Conservation (phyloP, 2,797 vertebrate species). For the Smutsia gigantea region DNA sequence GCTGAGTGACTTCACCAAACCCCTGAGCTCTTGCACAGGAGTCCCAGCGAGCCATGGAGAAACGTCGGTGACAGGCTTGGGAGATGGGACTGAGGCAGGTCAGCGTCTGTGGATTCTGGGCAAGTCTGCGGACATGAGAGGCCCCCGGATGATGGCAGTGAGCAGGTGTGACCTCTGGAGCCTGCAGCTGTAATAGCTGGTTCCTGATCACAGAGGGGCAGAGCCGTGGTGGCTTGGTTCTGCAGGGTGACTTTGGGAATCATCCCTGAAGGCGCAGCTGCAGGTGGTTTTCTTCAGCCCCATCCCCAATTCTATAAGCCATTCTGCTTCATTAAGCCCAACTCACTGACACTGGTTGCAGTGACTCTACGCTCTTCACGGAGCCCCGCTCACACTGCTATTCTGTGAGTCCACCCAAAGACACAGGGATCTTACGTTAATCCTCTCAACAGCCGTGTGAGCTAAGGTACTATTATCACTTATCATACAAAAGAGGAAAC, state of each 20-base stretch:
- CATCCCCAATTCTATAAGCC: not conserved
- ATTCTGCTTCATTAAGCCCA: not conserved
- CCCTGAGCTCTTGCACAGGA: not conserved
- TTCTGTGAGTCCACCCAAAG: not conserved
- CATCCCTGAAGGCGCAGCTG: not conserved
- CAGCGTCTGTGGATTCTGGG: not conserved
- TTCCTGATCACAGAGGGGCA: not conserved
- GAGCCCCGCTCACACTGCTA: not conserved
- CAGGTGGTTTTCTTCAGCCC: not conserved
- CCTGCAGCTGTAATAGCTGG: accelerated
- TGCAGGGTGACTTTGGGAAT: not conserved
- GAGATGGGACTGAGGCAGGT: not conserved
- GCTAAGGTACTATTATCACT: not conserved
- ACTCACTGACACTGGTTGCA: not conserved
- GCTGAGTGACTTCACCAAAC: not conserved
- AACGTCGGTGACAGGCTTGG: not conserved
- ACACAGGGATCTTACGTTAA: too few relatives aligned
- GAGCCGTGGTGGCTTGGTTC: not conserved
- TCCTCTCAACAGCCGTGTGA: not conserved
- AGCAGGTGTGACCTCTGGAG: not conserved
- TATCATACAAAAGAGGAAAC: not conserved
- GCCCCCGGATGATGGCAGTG: not conserved
- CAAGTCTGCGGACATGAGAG: not conserved
- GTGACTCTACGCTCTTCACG: not conserved
- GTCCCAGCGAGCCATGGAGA: not conserved